Percentiles rank a stretch among this genome's conserved stretches.
Evolutionary conservation across 2,888 invertebrate genomes (phyloP).

Genomic region (Rhamphomyia laevipes): DNA sequence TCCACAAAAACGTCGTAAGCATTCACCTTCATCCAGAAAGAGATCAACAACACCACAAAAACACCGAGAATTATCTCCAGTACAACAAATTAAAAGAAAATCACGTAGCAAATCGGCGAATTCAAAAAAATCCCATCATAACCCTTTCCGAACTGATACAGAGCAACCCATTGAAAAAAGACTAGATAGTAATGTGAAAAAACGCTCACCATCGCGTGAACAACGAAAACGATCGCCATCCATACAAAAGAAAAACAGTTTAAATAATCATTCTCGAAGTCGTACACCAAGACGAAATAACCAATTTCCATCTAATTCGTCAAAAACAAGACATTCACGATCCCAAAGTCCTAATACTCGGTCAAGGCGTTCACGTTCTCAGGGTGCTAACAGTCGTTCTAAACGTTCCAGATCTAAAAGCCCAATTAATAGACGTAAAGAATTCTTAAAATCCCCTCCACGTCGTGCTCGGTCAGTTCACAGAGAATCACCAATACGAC

Average conservation of each 20-base stretch:
- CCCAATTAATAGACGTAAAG: constrained; percentile 11
- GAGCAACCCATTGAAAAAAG: constrained; percentile 7
- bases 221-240: constrained; percentile 11
- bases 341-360: constrained; percentile 1
- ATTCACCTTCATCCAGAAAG: background rate
- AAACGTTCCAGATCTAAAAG: constrained; percentile 13
- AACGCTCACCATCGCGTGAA: constrained; percentile 24
- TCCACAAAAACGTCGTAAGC: background rate
- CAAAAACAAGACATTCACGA: constrained; percentile 5
- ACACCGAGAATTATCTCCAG: background rate
- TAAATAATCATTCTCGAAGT: too few species aligned
- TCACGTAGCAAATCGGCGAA: too few species aligned
- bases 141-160: background rate
- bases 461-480: constrained; percentile 1
- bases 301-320: too few species aligned
- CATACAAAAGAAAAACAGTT: background rate
- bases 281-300: too few species aligned
- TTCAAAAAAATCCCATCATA: too few species aligned
- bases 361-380: background rate
- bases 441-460: constrained; percentile 16
- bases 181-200: constrained; percentile 17
- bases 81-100: too few species aligned
- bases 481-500: constrained; percentile 9
- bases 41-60: constrained; percentile 6
- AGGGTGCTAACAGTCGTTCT: constrained; percentile 4